Percentiles rank a stretch among this genome's conserved stretches.
Conservation (phyloP, 2,888 invertebrate species). For the Cetonia aurata region DNA sequence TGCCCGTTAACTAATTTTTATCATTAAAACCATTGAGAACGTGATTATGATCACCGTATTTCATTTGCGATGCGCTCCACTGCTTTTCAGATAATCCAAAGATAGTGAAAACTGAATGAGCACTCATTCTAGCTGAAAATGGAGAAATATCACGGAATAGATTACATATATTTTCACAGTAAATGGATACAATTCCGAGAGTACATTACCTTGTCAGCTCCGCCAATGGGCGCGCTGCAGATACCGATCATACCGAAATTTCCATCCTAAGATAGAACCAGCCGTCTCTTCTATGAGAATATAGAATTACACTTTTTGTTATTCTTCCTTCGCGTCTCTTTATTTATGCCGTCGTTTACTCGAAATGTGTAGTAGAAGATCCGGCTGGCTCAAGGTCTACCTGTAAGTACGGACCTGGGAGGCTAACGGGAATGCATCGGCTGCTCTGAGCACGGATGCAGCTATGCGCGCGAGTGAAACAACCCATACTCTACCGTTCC, state of each 20-base stretch:
- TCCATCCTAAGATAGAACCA: constrained; percentile 53
- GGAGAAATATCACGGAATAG: constrained; percentile 37
- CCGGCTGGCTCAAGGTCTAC: constrained; percentile 27
- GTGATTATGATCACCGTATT: too few relatives aligned
- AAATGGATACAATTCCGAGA: constrained; percentile 57
- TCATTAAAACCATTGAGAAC: too few relatives aligned
- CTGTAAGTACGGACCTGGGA: constrained; percentile 24
- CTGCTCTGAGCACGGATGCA: constrained; percentile 19
- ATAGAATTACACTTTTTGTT: constrained; percentile 54
- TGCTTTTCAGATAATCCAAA: constrained; percentile 5
- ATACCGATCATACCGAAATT: constrained; percentile 61
- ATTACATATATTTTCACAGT: constrained; percentile 62
- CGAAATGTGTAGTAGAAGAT: constrained; percentile 53
- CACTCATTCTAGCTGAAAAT: constrained; percentile 27
- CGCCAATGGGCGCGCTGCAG: constrained; percentile 55
- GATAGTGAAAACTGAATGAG: constrained; percentile 37
- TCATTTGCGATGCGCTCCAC: too few relatives aligned
- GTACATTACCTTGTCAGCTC: constrained; percentile 64
- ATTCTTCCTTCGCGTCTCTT: constrained; percentile 40
- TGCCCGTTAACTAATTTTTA: too few relatives aligned
- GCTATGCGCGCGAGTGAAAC: constrained; percentile 14
- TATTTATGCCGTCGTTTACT: constrained; percentile 53
- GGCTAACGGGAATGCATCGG: neutral
- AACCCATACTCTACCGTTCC: neutral
- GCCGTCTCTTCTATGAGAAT: constrained; percentile 49